Evolutionary conservation across 2,888 invertebrate species (phyloP), one percentile per base, ranked within the genome.

Genomic region (Galeopsomyia nigrocyanea): DNA sequence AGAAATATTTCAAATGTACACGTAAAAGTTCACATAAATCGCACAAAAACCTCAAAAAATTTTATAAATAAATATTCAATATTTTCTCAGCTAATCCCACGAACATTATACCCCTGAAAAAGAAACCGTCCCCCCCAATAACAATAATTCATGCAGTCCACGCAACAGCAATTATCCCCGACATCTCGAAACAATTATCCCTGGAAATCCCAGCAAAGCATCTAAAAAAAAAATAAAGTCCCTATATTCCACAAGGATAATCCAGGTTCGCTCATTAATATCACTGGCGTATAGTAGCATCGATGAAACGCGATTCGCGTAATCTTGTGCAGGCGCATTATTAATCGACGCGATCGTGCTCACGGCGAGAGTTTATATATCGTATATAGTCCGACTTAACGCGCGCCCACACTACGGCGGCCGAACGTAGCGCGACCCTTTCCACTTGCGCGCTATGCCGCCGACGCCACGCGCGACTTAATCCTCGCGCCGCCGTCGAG

Each of bases 401-500:
- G 47, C 60, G 14, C 16, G 21, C 46, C 47, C 46, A 9, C 26
- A 60, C 60, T 21, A 70, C 70, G 62, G 31, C 22, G 56, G 49
- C 69, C 19, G 70, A 46, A 26, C 57, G 46, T 10, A 71, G 17
- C 64, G 51, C 64, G 60, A 55, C 71, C 26, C 17, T 60, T 65
- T 71, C 66, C 49, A 65, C 66, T 66, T n/a, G 46, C 21, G n/a
- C n/a, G n/a, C n/a, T n/a, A n/a, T n/a, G n/a, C n/a, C n/a, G n/a
- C n/a, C n/a, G n/a, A n/a, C 39, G 50, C 6, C 14, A 13, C 63
- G 26, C 10, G 50, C 6, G 39, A 46, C 67, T 53, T 61, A 68
- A 68, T 60, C 67, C 60, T n/a, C n/a, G n/a, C 16, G 17, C 9
- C 21, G 22, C 57, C 17, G 17, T 7, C 47, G 47, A 21, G 50